phyloP scores from a whole-genome alignment of 2,113 vertebrate genomes.

The Brienomyrus longianalis region DNA sequence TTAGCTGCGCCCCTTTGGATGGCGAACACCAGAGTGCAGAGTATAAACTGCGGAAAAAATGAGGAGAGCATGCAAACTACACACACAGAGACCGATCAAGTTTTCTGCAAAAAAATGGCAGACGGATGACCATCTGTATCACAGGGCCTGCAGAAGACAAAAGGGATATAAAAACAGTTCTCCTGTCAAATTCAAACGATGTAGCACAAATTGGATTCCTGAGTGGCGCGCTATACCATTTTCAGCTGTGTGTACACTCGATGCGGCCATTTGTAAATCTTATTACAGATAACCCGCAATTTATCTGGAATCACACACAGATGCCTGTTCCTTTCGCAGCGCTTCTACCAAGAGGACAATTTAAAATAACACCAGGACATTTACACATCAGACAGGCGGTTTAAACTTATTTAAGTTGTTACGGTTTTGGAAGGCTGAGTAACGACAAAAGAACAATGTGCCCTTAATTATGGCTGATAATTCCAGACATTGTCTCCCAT shows the following conservation, averaged over 20 bases:
- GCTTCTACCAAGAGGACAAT: not conserved
- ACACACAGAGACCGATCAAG: not conserved
- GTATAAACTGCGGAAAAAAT: not conserved
- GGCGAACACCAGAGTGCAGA: not conserved
- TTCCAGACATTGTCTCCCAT: not conserved
- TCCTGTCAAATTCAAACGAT: not conserved
- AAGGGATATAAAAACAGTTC: not conserved
- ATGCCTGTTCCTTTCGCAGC: not conserved
- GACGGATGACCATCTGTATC: not conserved
- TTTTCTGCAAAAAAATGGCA: not conserved
- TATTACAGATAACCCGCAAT: constrained; percentile 1
- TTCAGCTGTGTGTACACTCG: not conserved
- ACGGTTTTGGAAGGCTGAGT: not conserved
- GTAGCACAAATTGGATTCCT: not conserved
- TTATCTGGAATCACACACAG: not conserved
- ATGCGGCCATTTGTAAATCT: not conserved
- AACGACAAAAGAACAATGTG: not conserved
- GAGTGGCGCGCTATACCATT: not conserved
- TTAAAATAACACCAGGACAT: not conserved
- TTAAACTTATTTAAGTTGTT: constrained; percentile 6
- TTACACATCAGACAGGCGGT: not conserved
- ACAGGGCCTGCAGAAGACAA: not conserved
- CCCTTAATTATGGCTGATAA: constrained; percentile 4
- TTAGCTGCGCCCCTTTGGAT: not conserved
- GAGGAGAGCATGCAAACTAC: not conserved